phyloP scores from a whole-genome alignment of 2,888 invertebrate species.

The Eumacrocentrus americanus region DNA sequence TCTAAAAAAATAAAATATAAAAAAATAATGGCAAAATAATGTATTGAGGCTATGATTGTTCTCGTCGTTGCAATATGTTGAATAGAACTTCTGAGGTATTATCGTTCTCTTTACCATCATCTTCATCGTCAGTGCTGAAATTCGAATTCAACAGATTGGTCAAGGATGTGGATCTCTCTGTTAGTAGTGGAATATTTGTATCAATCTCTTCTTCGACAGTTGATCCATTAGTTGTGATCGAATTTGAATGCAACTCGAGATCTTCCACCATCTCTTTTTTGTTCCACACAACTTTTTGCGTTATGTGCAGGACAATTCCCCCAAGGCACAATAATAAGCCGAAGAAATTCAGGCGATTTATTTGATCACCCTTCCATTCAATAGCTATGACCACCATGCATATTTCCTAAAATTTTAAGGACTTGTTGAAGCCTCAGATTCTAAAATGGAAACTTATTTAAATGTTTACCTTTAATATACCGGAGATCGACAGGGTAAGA shows the following conservation, averaged over 20 bases:
- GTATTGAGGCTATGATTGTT: conserved; percentile 40
- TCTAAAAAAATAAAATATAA: conserved; percentile 10
- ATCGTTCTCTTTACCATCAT: conserved; percentile 55
- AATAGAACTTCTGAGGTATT: conserved; percentile 64
- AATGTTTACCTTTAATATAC: conserved; percentile 87
- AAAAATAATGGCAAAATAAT: conserved; percentile 18
- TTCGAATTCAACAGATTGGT: conserved; percentile 56
- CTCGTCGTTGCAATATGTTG: conserved; percentile 61
- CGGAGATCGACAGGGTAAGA: conserved; percentile 92
- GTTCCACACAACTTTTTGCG: conserved; percentile 68
- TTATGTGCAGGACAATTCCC: conserved; percentile 85
- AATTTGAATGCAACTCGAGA: conserved; percentile 53
- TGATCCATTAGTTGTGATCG: conserved; percentile 41
- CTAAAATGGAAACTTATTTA: conserved; percentile 10
- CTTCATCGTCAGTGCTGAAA: conserved; percentile 57
- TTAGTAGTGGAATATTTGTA: conserved; percentile 53
- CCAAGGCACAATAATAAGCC: conserved; percentile 87
- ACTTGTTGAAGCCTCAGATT: conserved; percentile 9
- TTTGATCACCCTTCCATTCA: conserved; percentile 82
- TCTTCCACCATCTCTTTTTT: conserved; percentile 47
- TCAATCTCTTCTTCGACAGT: conserved; percentile 50
- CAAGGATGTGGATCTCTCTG: conserved; percentile 57
- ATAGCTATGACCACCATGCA: conserved; percentile 89
- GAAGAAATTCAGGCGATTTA: conserved; percentile 80
- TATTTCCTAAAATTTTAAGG: conserved; percentile 76